These are phyloP conservation scores for Caenorhabditis macrosperma DNA, from an alignment of 2,888 invertebrate species.

Conservation along the genomic window DNA sequence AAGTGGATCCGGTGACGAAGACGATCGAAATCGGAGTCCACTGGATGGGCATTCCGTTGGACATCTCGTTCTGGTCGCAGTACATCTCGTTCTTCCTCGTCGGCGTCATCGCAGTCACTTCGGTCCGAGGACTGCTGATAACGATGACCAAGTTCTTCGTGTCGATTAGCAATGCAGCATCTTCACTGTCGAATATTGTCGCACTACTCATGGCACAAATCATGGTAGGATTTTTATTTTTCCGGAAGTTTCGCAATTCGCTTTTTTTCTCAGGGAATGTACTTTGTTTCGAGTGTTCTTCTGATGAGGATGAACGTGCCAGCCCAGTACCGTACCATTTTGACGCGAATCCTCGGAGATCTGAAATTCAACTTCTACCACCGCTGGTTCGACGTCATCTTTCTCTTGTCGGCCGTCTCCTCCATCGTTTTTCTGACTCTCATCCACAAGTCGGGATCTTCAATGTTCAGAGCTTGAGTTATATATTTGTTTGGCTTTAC, in stretches of 20 bases:
- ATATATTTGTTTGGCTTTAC: background rate
- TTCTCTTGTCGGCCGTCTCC: conserved; percentile 93
- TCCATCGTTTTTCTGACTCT: conserved; percentile 95
- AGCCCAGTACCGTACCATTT: conserved; percentile 86
- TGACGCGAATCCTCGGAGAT: conserved; percentile 92
- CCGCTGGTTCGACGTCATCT: conserved; percentile 99
- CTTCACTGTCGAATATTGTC: conserved; percentile 91
- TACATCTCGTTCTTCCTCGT: conserved; percentile 97
- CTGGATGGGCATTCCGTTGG: conserved; percentile 95
- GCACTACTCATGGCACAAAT: conserved; percentile 96
- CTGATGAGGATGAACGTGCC: conserved; percentile 99
- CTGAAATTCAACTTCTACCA: conserved; percentile 99
- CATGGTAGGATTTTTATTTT: conserved; percentile 85
- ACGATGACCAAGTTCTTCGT: conserved; percentile 99
- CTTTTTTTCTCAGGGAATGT: conserved; percentile 99
- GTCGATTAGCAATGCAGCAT: conserved; percentile 97
- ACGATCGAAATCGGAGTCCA: conserved; percentile 96
- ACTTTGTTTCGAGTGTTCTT: conserved; percentile 96
- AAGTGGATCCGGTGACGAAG: conserved; percentile 96
- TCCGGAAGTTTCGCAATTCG: background rate
- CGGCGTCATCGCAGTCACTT: conserved; percentile 97
- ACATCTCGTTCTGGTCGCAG: conserved; percentile 95
- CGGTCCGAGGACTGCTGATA: conserved; percentile 93
- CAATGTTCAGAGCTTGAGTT: conserved; percentile 41
- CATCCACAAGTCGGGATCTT: conserved; percentile 86